Percentiles rank a stretch among this genome's conserved stretches.
Evolutionary conservation across 2,113 vertebrate genomes (phyloP).

Genomic region (Oryzias woworae): DNA sequence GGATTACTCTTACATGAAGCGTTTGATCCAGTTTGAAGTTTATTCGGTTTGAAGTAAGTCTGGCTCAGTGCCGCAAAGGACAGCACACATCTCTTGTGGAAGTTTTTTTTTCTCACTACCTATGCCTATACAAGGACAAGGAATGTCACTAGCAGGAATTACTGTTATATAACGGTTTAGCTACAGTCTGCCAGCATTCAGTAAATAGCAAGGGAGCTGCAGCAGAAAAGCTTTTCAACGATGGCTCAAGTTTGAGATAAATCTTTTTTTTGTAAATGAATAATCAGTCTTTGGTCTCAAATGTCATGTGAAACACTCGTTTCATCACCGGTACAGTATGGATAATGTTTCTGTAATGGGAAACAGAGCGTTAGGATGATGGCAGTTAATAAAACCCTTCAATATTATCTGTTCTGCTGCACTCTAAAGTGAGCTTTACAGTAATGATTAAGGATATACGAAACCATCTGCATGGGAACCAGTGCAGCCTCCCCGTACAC

Average conservation of each 20-base stretch:
- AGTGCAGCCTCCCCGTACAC: conserved; percentile 51
- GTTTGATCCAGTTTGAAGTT: conserved; percentile 13
- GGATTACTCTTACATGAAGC: conserved; percentile 2
- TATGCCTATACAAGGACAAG: conserved; percentile 33
- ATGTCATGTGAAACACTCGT: conserved; percentile 40
- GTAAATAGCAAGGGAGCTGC: conserved; percentile 2
- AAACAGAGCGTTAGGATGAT: conserved; percentile 36
- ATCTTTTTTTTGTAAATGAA: conserved; percentile 9
- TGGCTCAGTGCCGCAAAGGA: background rate
- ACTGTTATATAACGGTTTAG: conserved; percentile 5
- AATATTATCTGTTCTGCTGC: conserved; percentile 14
- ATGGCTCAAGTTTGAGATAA: background rate
- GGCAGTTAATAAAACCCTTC: conserved; percentile 30
- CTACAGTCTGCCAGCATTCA: background rate
- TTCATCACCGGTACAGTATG: conserved; percentile 17
- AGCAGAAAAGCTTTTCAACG: conserved; percentile 19
- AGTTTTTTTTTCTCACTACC: background rate
- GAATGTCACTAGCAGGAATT: conserved; percentile 33
- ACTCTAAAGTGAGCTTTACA: conserved; percentile 46
- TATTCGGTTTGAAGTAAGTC: background rate
- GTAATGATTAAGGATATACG: conserved; percentile 51
- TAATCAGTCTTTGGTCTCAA: conserved; percentile 37
- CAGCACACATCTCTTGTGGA: conserved; percentile 1
- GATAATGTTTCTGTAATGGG: conserved; percentile 51
- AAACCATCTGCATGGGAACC: conserved; percentile 44